These are phyloP conservation scores for Melieria picta DNA, from an alignment of 2,888 invertebrate species.

Conservation along the genomic window DNA sequence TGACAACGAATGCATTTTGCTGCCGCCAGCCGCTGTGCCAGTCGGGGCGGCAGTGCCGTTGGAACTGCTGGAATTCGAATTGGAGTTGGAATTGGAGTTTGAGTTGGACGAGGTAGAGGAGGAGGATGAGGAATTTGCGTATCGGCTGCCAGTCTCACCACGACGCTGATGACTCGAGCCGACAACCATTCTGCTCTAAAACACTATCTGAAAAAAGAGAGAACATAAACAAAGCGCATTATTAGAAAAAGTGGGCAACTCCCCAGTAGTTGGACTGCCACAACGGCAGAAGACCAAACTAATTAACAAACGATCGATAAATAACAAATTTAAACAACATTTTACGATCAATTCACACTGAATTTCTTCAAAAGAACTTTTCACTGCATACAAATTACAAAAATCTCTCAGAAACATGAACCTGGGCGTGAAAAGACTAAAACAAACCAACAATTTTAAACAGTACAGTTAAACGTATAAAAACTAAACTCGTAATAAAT, in stretches of 20 bases:
- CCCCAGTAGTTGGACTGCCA: neutral
- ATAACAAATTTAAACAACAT: no score
- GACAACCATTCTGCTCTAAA: constrained; percentile 62
- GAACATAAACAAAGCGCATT: neutral
- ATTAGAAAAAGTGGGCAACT: neutral
- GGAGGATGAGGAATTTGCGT: constrained; percentile 50
- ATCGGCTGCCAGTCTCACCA: constrained; percentile 62
- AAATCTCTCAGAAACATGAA: no score
- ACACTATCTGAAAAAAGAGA: constrained; percentile 45
- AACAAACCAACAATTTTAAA: no score
- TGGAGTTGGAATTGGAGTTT: constrained; percentile 15
- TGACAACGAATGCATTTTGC: constrained; percentile 45
- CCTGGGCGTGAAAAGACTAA: no score
- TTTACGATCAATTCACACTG: no score
- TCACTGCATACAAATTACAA: no score
- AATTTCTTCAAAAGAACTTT: no score
- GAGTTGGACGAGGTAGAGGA: constrained; percentile 46
- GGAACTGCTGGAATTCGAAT: constrained; percentile 43
- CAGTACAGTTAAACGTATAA: no score
- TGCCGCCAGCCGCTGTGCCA: constrained; percentile 29
- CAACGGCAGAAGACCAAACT: neutral
- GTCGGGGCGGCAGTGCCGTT: constrained; percentile 24
- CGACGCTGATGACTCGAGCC: constrained; percentile 64
- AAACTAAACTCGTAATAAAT: no score
- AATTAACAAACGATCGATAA: neutral